Conservation (phyloP, 2,113 vertebrate species). For the Ctenodactylus gundi region DNA sequence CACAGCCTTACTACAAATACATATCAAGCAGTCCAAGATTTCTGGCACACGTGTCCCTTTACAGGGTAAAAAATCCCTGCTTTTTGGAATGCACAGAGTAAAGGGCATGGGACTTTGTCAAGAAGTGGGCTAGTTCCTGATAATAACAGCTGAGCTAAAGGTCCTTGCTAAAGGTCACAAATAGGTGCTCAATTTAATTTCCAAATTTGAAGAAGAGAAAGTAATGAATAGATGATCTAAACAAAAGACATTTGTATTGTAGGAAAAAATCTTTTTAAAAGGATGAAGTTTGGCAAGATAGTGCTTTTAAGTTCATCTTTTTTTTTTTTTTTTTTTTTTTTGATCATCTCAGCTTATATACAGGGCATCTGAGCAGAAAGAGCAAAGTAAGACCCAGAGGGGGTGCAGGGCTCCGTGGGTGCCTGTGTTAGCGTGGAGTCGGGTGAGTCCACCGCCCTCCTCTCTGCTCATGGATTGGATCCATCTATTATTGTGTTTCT, state of each 20-base stretch:
- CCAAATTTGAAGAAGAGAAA: not conserved
- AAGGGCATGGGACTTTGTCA: not conserved
- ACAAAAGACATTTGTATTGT: not conserved
- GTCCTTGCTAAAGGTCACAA: not conserved
- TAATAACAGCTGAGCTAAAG: not conserved
- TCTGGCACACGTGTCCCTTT: not conserved
- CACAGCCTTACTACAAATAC: not conserved
- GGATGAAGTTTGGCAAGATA: not conserved
- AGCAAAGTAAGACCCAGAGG: not conserved
- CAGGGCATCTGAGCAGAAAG: not conserved
- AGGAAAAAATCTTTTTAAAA: not conserved
- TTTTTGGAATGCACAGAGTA: not conserved
- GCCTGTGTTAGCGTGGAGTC: not conserved
- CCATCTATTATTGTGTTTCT: slow-evolving; percentile 18
- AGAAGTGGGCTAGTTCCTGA: not conserved
- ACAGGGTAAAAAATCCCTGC: not conserved
- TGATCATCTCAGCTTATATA: not conserved
- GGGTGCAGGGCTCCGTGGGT: rapidly evolving
- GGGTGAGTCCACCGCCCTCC: not conserved
- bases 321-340: not conserved
- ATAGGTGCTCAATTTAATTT: not conserved
- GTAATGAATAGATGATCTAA: not conserved
- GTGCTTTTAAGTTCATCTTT: not conserved
- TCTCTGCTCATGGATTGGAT: not conserved
- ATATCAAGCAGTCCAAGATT: not conserved